A percentile compares a stretch with the other conserved stretches of the same genome.
Conservation (phyloP, 2,888 invertebrate genomes). For the Trissolcus japonicus region DNA sequence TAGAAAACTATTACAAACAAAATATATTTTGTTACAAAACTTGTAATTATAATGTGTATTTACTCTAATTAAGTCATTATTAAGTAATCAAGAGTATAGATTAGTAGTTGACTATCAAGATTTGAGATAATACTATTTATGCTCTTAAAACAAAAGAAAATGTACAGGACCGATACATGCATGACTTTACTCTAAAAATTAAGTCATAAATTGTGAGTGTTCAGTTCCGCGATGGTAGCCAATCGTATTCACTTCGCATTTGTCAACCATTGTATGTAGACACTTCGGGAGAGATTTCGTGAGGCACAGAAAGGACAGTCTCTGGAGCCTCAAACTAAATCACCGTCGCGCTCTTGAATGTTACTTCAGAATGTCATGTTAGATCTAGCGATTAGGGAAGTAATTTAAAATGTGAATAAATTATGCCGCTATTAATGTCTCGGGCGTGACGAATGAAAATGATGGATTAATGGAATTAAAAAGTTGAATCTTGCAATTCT, state of each 20-base stretch:
- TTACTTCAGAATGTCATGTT: constrained; percentile 58
- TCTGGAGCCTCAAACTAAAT: constrained; percentile 55
- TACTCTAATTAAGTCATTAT: too few species aligned
- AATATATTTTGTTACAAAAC: too few species aligned
- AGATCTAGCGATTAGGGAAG: constrained; percentile 59
- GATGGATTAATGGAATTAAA: constrained; percentile 59
- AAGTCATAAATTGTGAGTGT: background rate
- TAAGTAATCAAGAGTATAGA: too few species aligned
- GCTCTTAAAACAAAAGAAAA: too few species aligned
- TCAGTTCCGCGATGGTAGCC: background rate
- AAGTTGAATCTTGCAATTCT: constrained; percentile 54
- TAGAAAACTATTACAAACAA: too few species aligned
- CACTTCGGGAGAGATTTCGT: constrained; percentile 47
- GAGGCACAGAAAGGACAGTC: constrained; percentile 52
- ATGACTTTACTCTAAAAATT: too few species aligned
- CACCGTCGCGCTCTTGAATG: constrained; percentile 58
- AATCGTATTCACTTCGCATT: constrained; percentile 41
- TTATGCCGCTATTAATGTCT: constrained; percentile 58
- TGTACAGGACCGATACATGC: too few species aligned
- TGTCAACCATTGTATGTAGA: constrained; percentile 51
- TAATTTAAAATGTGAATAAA: constrained; percentile 60
- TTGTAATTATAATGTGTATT: too few species aligned
- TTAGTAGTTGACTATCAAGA: too few species aligned
- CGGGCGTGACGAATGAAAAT: constrained; percentile 59
- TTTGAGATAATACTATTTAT: too few species aligned